These are phyloP conservation scores for Monomorium pharaonis DNA, from an alignment of 1,140 invertebrate species.

Conservation along the genomic window DNA sequence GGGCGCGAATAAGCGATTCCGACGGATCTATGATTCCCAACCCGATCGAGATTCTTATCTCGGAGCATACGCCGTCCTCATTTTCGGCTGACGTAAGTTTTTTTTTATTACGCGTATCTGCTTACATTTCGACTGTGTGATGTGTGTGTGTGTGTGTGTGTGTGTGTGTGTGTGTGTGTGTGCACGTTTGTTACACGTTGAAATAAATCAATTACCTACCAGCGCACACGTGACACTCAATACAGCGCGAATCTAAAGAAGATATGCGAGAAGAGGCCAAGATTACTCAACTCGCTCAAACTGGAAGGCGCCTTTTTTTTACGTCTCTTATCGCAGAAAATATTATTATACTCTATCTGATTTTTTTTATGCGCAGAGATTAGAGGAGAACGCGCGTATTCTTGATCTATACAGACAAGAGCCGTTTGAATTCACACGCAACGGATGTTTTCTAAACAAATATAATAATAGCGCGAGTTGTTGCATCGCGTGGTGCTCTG, in stretches of 20 bases:
- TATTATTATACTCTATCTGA: background rate
- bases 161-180: too few relatives aligned
- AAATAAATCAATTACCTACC: background rate
- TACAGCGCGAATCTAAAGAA: background rate
- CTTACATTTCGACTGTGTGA: background rate
- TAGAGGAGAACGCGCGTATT: background rate
- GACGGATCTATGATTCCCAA: background rate
- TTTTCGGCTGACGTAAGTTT: background rate
- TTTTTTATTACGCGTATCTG: background rate
- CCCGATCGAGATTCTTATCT: background rate
- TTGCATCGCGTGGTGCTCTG: background rate
- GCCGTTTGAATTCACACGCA: background rate
- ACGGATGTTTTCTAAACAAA: slow-evolving; percentile 1
- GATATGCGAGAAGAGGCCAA: background rate
- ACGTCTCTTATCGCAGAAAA: background rate
- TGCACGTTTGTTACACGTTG: too few relatives aligned
- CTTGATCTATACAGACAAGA: background rate
- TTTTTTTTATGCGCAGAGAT: background rate
- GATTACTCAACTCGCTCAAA: background rate
- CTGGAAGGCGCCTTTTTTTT: background rate
- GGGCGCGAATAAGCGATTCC: background rate
- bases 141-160: background rate
- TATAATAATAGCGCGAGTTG: background rate
- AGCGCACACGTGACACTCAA: background rate
- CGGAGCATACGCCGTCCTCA: background rate